phyloP scores from a whole-genome alignment of 2,888 invertebrate genomes.

The Melinaea marsaeus region DNA sequence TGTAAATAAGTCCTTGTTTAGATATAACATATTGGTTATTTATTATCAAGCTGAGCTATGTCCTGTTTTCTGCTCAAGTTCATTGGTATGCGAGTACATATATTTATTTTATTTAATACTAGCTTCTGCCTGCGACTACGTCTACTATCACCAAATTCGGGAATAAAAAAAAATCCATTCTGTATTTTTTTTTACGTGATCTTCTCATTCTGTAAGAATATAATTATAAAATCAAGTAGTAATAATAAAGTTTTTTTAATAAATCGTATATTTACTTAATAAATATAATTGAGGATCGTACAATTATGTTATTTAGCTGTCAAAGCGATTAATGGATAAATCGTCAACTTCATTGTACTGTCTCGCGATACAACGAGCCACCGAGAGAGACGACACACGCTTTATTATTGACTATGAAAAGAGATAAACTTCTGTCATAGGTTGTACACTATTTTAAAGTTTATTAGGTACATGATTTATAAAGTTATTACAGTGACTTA shows the following conservation, averaged over 20 bases:
- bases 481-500: slow-evolving; percentile 35
- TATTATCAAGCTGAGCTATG: background rate
- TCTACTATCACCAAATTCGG: too few species aligned
- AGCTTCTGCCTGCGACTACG: too few species aligned
- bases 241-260: too few species aligned
- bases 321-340: slow-evolving; percentile 35
- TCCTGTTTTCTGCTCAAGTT: background rate
- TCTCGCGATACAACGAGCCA: background rate
- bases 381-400: too few species aligned
- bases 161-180: too few species aligned
- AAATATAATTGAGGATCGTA: slow-evolving; percentile 30
- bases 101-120: too few species aligned
- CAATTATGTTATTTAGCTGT: slow-evolving; percentile 38
- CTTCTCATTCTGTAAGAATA: too few species aligned
- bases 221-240: too few species aligned
- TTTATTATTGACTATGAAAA: slow-evolving; percentile 13
- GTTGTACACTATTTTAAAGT: slow-evolving; percentile 2
- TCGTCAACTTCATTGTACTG: slow-evolving; percentile 33
- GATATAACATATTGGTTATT: background rate
- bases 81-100: too few species aligned
- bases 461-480: slow-evolving; percentile 28
- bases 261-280: slow-evolving; percentile 24
- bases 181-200: too few species aligned
- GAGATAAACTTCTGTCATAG: background rate
- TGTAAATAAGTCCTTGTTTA: background rate